Evolutionary conservation across 1,140 invertebrate species (phyloP), one percentile per base, ranked within the genome.

Genomic region (Aradophagus sp.): DNA sequence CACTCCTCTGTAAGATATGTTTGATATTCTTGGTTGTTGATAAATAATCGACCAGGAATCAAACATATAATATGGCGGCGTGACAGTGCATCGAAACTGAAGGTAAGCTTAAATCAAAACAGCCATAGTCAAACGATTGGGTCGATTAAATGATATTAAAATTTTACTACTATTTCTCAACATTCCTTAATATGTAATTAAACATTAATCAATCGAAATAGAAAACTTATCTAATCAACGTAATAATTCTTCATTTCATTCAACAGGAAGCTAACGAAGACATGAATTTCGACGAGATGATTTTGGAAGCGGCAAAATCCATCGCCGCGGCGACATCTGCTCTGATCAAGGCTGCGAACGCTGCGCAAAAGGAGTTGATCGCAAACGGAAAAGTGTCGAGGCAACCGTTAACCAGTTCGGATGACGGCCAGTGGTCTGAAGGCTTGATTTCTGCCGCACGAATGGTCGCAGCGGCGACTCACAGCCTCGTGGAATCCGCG

Each of bases 1-100:
- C 27, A 63, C 15, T 17, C 81, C 86, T 85, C 93, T 90, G 89
- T 93, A 85, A 97, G 96, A 98, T 98, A 98, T 98, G 96, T 98
- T 98, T 98, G 96, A 97, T 98, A 98, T 98, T 98, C 96, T 98
- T 98, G 96, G 96, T 98, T 97, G 95, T 96, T 89, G 86, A 86
- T 81, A 84, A 83, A 79, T 81, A 86, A 89, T 93, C 95, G 95
- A 96, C 96, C 96, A 93, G 94, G 94, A 97, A 95, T 97, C 96
- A 97, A 95, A 98, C 96, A 97, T 98, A 97, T 95, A 93, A 91
- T 92, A 93, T 86, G 89, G 91, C 86, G 88, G 76, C 80, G 32
- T 73, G 34, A 65, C 12, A 7, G 42, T 14, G 56, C 59, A 15
- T 69, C 77, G 13, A 63, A 19, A 13, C 11, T 11, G 8, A 29